phyloP scores from a whole-genome alignment of 2,797 vertebrate genomes.

The Loris lydekkerianus region DNA sequence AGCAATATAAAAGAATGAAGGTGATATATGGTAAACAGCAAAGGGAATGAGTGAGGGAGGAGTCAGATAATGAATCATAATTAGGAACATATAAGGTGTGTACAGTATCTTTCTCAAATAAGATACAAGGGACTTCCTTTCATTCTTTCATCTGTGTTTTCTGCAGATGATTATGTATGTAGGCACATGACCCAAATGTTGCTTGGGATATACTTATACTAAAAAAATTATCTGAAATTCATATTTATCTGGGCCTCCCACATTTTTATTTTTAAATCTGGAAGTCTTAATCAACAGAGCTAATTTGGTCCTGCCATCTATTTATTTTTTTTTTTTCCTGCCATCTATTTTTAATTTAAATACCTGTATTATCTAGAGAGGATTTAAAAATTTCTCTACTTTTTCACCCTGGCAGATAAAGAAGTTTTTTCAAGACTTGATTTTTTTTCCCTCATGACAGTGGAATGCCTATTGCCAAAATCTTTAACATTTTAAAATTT shows the following conservation, averaged over 20 bases:
- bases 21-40: neutral
- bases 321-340: conserved; percentile 57
- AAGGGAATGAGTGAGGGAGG: conserved; percentile 14
- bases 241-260: conserved; percentile 26
- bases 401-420: conserved; percentile 40
- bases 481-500: conserved; percentile 44
- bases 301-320: neutral
- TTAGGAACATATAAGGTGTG: neutral
- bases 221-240: conserved; percentile 53
- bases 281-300: conserved; percentile 9
- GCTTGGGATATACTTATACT: neutral
- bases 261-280: conserved; percentile 63
- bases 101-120: conserved; percentile 43
- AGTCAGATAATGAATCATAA: conserved; percentile 21
- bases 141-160: conserved; percentile 48
- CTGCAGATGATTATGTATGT: conserved; percentile 41
- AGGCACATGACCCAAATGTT: conserved; percentile 34
- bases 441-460: neutral
- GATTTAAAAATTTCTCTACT: conserved; percentile 51
- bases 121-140: conserved; percentile 41
- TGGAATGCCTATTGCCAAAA: conserved; percentile 38
- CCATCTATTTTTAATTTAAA: conserved; percentile 40
- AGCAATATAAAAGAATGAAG: conserved; percentile 29
- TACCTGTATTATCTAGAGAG: neutral
- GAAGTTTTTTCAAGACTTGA: conserved; percentile 12